Conservation (phyloP, 2,113 vertebrate species). For the Psilopogon haemacephalus region DNA sequence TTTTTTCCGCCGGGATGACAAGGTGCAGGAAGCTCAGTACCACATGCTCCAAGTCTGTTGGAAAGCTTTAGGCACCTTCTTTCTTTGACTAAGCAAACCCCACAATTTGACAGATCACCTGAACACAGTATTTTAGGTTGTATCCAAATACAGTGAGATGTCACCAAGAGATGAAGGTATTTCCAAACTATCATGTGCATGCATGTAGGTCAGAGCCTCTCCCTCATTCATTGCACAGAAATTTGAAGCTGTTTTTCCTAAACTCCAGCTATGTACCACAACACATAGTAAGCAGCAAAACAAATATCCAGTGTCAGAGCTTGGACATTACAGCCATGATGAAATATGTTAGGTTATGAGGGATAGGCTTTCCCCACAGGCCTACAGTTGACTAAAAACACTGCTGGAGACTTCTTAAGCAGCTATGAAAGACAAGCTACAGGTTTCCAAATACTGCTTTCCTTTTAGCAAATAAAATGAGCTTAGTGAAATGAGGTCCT, state of each 20-base stretch:
- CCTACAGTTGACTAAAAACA: neutral
- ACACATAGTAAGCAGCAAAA: neutral
- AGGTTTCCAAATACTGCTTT: neutral
- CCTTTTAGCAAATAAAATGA: constrained; percentile 33
- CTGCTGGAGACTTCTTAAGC: neutral
- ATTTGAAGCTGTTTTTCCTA: neutral
- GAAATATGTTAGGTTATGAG: neutral
- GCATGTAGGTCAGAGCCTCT: neutral
- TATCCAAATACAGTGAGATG: neutral
- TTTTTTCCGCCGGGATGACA: neutral
- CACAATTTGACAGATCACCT: neutral
- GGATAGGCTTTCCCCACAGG: neutral
- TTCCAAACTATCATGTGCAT: neutral
- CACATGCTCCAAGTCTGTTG: accelerated
- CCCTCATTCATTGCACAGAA: neutral
- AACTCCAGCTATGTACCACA: neutral
- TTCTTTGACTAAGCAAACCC: neutral
- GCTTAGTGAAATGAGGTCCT: constrained; percentile 14
- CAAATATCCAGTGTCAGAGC: neutral
- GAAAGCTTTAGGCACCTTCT: neutral
- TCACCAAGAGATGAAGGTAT: neutral
- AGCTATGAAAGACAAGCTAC: neutral
- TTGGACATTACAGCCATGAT: neutral
- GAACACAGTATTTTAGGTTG: neutral
- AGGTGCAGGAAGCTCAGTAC: neutral